Percentiles rank a stretch among this genome's conserved stretches.
Evolutionary conservation across 2,888 invertebrate genomes (phyloP).

Genomic region (Dioctria rufipes): DNA sequence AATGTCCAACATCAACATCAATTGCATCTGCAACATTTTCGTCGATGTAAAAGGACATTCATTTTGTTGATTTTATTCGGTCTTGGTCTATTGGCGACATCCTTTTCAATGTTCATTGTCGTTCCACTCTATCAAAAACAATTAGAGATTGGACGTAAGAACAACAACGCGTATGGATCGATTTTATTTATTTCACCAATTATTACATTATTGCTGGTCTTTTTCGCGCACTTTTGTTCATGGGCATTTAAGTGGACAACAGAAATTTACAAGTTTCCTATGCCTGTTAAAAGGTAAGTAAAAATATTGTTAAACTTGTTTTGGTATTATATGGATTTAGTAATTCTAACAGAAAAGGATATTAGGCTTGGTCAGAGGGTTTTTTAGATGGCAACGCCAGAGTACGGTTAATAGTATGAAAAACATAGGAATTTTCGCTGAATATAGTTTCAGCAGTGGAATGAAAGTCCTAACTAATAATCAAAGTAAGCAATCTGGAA

Average conservation of each 20-base stretch:
- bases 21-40: constrained; percentile 59
- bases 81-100: constrained; percentile 72
- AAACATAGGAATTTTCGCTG: too few relatives aligned
- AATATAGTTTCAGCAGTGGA: too few relatives aligned
- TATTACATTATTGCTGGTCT: constrained; percentile 60
- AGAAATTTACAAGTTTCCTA: constrained; percentile 61
- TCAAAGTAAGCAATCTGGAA: too few relatives aligned
- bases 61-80: constrained; percentile 67
- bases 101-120: constrained; percentile 72
- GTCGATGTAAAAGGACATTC: constrained; percentile 59
- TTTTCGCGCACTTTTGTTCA: constrained; percentile 60
- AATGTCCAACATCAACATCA: constrained; percentile 61
- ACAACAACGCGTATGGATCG: constrained; percentile 62
- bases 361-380: too few relatives aligned
- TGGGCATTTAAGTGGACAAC: constrained; percentile 62
- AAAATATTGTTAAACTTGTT: not conserved
- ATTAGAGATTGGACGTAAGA: constrained; percentile 60
- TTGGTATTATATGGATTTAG: too few relatives aligned
- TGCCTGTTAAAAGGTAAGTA: constrained; percentile 62
- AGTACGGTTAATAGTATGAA: too few relatives aligned
- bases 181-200: constrained; percentile 62
- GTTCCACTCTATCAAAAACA: constrained; percentile 72
- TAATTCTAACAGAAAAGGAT: too few relatives aligned
- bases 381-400: too few relatives aligned
- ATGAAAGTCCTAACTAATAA: too few relatives aligned